Conservation (phyloP, 35 echinoderm and acorn worm genomes). For the Lytechinus variegatus region DNA sequence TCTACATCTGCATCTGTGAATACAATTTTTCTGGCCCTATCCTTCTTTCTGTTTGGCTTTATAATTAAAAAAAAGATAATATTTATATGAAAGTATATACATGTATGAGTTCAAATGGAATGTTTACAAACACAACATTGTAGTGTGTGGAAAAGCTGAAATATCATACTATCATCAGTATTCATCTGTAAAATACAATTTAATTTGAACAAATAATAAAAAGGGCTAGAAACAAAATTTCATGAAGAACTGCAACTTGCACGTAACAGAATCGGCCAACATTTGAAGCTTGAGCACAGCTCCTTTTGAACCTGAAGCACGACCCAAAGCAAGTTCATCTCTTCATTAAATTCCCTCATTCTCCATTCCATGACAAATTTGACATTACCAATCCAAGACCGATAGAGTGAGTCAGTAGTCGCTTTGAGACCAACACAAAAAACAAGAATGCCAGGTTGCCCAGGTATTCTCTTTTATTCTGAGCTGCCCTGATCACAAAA, state of each 20-base stretch:
- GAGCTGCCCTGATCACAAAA: too few relatives aligned
- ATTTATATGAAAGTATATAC: too few relatives aligned
- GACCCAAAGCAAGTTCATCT: background rate
- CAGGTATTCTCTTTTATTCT: too few relatives aligned
- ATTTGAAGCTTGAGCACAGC: background rate
- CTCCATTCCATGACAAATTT: background rate
- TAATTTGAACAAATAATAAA: too few relatives aligned
- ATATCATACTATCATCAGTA: background rate
- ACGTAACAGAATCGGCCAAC: background rate
- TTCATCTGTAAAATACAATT: background rate
- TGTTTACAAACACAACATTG: too few relatives aligned
- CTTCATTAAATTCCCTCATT: conserved; percentile 13
- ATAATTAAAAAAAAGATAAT: too few relatives aligned
- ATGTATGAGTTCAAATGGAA: too few relatives aligned
- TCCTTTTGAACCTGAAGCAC: background rate
- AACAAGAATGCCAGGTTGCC: too few relatives aligned
- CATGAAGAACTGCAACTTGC: background rate
- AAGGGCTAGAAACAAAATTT: background rate
- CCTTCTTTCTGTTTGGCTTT: too few relatives aligned
- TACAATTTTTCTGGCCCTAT: background rate
- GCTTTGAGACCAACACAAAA: too few relatives aligned
- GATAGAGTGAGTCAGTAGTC: background rate
- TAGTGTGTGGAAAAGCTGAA: too few relatives aligned
- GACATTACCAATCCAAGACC: background rate
- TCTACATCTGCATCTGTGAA: background rate